phyloP scores from a whole-genome alignment of 2,797 vertebrate genomes.

The Pipistrellus nathusii region DNA sequence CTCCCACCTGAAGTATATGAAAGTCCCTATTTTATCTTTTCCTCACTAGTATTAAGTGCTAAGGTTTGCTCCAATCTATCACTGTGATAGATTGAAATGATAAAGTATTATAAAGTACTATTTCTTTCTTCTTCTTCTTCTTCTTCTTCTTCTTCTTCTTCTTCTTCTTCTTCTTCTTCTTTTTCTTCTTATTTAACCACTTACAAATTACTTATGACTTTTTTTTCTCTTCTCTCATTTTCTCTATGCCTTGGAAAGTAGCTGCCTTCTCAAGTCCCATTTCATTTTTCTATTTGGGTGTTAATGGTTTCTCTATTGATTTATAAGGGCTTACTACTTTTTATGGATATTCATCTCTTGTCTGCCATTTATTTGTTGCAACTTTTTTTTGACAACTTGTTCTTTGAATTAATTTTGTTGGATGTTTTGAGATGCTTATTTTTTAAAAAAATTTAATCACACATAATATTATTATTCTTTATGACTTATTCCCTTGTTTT shows the following conservation, averaged over 20 bases:
- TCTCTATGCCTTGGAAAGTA: not conserved
- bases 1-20: not conserved
- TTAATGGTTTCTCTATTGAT: not conserved
- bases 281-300: not conserved
- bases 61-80: not conserved
- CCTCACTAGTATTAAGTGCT: not conserved
- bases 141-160: too few species aligned
- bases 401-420: slow-evolving; percentile 61
- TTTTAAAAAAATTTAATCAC: slow-evolving; percentile 16
- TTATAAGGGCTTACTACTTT: not conserved
- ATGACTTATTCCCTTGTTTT: slow-evolving; percentile 18
- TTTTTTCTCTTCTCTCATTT: not conserved
- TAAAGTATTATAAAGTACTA: not conserved
- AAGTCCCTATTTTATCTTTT: not conserved
- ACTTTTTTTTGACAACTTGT: not conserved
- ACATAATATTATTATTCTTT: slow-evolving; percentile 27
- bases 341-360: slow-evolving; percentile 29
- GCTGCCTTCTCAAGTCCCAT: not conserved
- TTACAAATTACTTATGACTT: not conserved
- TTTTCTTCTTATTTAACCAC: not conserved
- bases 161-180: too few species aligned
- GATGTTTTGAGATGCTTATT: slow-evolving; percentile 22
- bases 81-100: slow-evolving; percentile 19
- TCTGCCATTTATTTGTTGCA: not conserved
- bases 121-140: not conserved